Percentiles rank a stretch among this genome's conserved stretches.
Conservation (phyloP, 2,888 invertebrate genomes). For the Dyspetes luteomarginatus region DNA sequence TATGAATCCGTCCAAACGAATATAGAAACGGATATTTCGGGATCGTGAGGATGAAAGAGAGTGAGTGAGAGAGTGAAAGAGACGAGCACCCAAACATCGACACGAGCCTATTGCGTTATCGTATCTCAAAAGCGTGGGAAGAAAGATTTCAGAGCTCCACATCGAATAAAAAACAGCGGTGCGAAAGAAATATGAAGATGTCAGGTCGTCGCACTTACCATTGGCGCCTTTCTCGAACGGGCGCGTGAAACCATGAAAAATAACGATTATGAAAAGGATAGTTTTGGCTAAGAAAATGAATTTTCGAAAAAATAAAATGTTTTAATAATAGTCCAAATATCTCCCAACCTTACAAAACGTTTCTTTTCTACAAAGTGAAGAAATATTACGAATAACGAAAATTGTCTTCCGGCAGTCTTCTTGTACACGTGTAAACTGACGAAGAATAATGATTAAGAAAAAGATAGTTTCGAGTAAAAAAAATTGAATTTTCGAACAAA, state of each 20-base stretch:
- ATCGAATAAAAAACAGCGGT: background rate
- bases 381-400: too few relatives aligned
- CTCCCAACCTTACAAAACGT: too few relatives aligned
- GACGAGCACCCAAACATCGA: constrained; percentile 46
- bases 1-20: constrained; percentile 81
- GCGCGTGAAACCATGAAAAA: background rate
- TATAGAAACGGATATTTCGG: constrained; percentile 82
- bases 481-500: too few relatives aligned
- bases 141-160: background rate
- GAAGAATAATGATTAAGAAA: too few relatives aligned
- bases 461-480: too few relatives aligned
- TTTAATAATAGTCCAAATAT: too few relatives aligned
- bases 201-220: background rate
- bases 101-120: constrained; percentile 60
- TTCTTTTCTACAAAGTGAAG: too few relatives aligned
- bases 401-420: too few relatives aligned
- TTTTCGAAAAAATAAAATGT: too few relatives aligned
- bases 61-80: too few relatives aligned
- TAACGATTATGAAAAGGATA: background rate
- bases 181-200: background rate
- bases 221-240: background rate
- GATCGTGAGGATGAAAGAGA: constrained; percentile 71
- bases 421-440: too few relatives aligned
- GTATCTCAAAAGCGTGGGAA: constrained; percentile 1
- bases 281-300: too few relatives aligned